Percentiles rank a stretch among this genome's conserved stretches.
These are phyloP conservation scores for Eonycteris spelaea DNA, from an alignment of 2,113 vertebrate genomes.

Conservation along the genomic window DNA sequence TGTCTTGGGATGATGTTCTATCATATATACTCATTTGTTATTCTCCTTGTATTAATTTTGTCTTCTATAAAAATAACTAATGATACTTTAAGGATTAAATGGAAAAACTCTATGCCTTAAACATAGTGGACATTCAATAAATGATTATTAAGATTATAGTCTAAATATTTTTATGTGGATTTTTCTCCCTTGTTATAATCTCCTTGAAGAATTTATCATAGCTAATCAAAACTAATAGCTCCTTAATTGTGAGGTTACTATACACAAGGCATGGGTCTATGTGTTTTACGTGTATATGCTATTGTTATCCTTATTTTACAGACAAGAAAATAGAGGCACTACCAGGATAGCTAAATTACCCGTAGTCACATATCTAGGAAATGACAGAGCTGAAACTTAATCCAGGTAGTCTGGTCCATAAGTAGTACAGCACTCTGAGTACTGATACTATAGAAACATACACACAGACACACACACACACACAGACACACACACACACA, in stretches of 20 bases:
- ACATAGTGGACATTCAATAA: not conserved
- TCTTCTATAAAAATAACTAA: not conserved
- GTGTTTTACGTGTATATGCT: not conserved
- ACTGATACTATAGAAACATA: not conserved
- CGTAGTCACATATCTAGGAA: not conserved
- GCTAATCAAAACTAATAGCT: not conserved
- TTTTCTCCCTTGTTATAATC: not conserved
- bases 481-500: not conserved
- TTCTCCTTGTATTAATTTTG: not conserved
- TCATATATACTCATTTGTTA: not conserved
- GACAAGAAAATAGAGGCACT: not conserved
- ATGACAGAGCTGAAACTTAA: not conserved
- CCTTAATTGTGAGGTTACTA: not conserved
- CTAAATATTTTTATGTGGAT: not conserved
- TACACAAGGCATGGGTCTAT: not conserved
- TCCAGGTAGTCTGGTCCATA: not conserved
- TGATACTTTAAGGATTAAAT: not conserved
- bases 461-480: not conserved
- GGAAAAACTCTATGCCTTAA: not conserved
- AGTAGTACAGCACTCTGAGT: not conserved
- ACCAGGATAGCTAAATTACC: not conserved
- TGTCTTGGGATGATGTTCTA: not conserved
- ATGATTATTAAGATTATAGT: not conserved
- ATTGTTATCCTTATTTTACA: not conserved
- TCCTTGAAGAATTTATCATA: not conserved